Evolutionary conservation across 2,113 vertebrate species (phyloP), one percentile per base, ranked within the genome.

Genomic region (Gallinago media): DNA sequence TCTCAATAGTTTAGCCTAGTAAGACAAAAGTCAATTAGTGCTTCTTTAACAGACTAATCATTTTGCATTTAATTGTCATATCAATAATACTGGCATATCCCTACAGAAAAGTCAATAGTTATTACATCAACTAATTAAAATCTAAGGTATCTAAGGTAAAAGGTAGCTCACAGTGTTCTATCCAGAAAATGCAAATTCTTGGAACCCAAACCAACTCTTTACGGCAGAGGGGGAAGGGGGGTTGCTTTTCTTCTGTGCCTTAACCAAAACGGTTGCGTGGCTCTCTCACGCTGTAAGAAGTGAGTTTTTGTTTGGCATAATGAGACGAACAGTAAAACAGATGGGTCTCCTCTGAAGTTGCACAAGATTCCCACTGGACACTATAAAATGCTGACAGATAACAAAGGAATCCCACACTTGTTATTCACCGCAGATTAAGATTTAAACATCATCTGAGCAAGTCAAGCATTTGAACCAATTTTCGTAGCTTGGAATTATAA

Each of bases 381-480:
- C n/a, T 83, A 95, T 70, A 97, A 98, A 98, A 97, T 97, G 93
- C 96, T 97, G 97, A 98, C 94, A 97, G 97, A 97, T 71, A 92
- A 95, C 95, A 94, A 77, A 95, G 84, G 73, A 96, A 94, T 88
- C 81, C 65, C 32, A 68, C 87, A 47, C 83, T 96, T 93, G 89
- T 88, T 96, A 96, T 95, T 97, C 96, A 61, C 83, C 95, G 77
- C 87, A 96, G 97, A 98, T 97, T 97, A 97, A 98, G 98, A 88
- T 97, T 97, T 98, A 96, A 98, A 97, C 91, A 96, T 93, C 21
- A 20, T 73, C 66, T 77, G 72, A 97, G 74, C 49, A 13, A 96
- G 83, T 52, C 88, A 92, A 73, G 78, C 49, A 83, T 49, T 92
- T 92, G 81, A 94, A 89, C 19, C 52, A 14, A 83, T 83, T 71